Percentiles rank a stretch among this genome's conserved stretches.
Conservation (phyloP, 2,113 vertebrate genomes). For the Chloropsis hardwickii region DNA sequence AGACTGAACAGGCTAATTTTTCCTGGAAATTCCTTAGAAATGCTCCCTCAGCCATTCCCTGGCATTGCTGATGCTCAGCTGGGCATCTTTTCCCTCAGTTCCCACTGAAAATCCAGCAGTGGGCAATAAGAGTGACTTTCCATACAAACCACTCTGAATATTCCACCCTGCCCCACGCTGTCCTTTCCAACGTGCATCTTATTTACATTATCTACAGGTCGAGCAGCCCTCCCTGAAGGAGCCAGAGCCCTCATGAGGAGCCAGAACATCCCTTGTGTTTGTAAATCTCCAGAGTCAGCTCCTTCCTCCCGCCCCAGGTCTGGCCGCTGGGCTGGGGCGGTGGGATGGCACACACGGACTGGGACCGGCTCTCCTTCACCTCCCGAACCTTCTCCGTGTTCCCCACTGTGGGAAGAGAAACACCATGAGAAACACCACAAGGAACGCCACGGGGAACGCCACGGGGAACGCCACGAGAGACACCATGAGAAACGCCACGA, state of each 20-base stretch:
- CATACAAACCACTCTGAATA: accelerated
- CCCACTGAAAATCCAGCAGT: not conserved
- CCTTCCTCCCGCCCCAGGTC: not conserved
- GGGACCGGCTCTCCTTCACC: not conserved
- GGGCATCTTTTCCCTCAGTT: not conserved
- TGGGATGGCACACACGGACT: not conserved
- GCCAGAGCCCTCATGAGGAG: accelerated
- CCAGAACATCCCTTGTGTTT: not conserved
- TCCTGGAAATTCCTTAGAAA: not conserved
- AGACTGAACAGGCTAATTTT: not conserved
- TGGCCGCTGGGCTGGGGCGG: accelerated
- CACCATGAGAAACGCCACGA: not conserved
- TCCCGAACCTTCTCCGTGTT: not conserved
- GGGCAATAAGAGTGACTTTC: not conserved
- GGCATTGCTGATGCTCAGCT: not conserved
- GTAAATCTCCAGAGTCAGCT: not conserved
- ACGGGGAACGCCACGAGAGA: not conserved
- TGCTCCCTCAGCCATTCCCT: not conserved
- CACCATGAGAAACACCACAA: not conserved
- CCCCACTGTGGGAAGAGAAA: slow-evolving; percentile 13
- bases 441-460: not conserved
- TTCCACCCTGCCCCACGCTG: accelerated
- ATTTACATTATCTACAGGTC: not conserved
- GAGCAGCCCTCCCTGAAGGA: not conserved
- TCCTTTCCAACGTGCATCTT: not conserved